Percentiles rank a stretch among this genome's conserved stretches.
These are phyloP conservation scores for Sphyrna mokarran DNA, from an alignment of 2,113 vertebrate species.

Conservation along the genomic window DNA sequence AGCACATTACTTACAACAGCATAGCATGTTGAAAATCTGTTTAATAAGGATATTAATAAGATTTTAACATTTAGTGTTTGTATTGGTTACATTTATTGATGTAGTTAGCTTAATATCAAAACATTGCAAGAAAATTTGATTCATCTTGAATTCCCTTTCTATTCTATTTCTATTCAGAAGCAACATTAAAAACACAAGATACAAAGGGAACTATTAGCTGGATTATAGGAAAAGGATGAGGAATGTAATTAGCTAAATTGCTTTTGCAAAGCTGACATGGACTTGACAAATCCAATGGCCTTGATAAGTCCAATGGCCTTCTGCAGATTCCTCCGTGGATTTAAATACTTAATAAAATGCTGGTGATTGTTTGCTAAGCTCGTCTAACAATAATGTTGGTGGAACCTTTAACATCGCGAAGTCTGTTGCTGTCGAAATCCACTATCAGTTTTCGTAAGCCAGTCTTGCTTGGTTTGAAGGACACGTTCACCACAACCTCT, in stretches of 20 bases:
- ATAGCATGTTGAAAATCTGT: not conserved
- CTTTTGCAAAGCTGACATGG: not conserved
- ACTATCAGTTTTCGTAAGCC: conserved; percentile 61
- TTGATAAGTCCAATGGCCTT: not conserved
- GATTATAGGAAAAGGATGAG: not conserved
- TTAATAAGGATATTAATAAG: not conserved
- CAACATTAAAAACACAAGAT: not conserved
- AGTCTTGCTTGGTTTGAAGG: conserved; percentile 52
- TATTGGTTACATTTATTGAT: not conserved
- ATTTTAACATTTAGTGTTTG: not conserved
- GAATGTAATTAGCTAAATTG: not conserved
- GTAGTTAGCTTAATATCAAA: not conserved
- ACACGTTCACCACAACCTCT: conserved; percentile 48
- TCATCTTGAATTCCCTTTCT: not conserved
- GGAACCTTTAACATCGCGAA: conserved; percentile 60
- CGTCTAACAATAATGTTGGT: conserved; percentile 51
- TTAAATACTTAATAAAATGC: not conserved
- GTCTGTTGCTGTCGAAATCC: conserved; percentile 61
- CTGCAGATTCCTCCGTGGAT: not conserved
- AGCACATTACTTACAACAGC: not conserved
- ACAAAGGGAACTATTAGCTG: not conserved
- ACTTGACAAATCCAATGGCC: not conserved
- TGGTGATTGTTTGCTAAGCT: not conserved
- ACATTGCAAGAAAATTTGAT: not conserved
- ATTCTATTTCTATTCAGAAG: not conserved